Evolutionary conservation across 2,113 vertebrate species (phyloP).

Genomic region (Calypte anna): DNA sequence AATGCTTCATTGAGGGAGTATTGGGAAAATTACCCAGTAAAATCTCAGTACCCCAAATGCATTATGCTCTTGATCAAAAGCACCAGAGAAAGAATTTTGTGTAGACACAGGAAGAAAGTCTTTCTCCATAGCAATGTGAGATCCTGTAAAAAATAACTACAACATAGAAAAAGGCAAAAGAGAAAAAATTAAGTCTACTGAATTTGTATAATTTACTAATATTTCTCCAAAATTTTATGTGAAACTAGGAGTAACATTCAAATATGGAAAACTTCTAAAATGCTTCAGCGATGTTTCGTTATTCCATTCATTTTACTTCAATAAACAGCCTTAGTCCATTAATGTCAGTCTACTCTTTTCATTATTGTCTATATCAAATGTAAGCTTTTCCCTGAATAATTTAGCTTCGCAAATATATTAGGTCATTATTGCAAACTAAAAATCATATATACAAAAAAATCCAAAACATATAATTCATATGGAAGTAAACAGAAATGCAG

Average conservation of each 20-base stretch:
- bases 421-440: background rate
- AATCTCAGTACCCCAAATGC: background rate
- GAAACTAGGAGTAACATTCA: background rate
- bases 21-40: background rate
- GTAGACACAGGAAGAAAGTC: background rate
- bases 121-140: background rate
- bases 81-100: background rate
- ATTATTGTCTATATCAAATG: background rate
- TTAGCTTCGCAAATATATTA: background rate
- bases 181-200: background rate
- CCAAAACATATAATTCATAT: background rate
- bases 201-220: background rate
- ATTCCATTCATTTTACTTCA: background rate
- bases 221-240: background rate
- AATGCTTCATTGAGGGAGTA: background rate
- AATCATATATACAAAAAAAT: background rate
- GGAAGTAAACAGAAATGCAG: background rate
- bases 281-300: background rate
- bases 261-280: background rate
- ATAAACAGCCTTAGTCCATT: background rate
- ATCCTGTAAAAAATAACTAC: background rate
- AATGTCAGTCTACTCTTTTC: background rate
- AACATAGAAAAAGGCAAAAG: background rate
- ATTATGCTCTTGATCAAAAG: too few species aligned
- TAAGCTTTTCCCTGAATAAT: background rate